Percentiles rank a stretch among this genome's conserved stretches.
These are phyloP conservation scores for Nebria brevicollis DNA, from an alignment of 2,888 invertebrate genomes.

Conservation along the genomic window DNA sequence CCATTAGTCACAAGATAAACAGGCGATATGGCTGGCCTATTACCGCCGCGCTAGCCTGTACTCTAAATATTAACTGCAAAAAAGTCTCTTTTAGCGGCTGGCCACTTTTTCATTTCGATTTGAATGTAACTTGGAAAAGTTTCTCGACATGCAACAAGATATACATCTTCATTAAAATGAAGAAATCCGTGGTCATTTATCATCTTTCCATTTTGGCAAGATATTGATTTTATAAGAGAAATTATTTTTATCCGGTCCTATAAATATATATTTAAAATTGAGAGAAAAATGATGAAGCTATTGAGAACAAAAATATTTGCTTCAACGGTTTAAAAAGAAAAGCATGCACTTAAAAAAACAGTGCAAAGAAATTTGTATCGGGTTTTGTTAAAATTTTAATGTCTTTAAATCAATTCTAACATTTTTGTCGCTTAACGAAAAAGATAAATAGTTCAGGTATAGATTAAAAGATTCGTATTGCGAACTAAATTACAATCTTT, in stretches of 20 bases:
- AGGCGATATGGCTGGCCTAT: constrained; percentile 33
- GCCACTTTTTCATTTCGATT: not conserved
- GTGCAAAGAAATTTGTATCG: too few relatives aligned
- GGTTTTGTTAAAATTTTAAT: too few relatives aligned
- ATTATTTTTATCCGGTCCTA: not conserved
- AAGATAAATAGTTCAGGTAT: too few relatives aligned
- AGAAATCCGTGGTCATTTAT: not conserved
- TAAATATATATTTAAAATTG: not conserved
- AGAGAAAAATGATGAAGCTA: not conserved
- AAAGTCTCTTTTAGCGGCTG: not conserved
- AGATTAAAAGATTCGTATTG: too few relatives aligned
- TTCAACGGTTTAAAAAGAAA: too few relatives aligned
- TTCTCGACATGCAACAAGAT: not conserved
- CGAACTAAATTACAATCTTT: too few relatives aligned
- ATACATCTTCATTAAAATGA: not conserved
- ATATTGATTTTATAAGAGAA: not conserved
- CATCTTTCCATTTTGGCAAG: not conserved
- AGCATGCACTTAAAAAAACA: too few relatives aligned
- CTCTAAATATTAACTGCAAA: not conserved
- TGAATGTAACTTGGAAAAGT: not conserved
- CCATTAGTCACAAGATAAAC: constrained; percentile 48
- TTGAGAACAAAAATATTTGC: not conserved
- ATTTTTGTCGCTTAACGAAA: too few relatives aligned
- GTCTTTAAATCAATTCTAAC: too few relatives aligned
- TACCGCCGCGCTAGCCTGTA: not conserved